Evolutionary conservation across 2,888 invertebrate genomes (phyloP).

Genomic region (Polia nebulosa): DNA sequence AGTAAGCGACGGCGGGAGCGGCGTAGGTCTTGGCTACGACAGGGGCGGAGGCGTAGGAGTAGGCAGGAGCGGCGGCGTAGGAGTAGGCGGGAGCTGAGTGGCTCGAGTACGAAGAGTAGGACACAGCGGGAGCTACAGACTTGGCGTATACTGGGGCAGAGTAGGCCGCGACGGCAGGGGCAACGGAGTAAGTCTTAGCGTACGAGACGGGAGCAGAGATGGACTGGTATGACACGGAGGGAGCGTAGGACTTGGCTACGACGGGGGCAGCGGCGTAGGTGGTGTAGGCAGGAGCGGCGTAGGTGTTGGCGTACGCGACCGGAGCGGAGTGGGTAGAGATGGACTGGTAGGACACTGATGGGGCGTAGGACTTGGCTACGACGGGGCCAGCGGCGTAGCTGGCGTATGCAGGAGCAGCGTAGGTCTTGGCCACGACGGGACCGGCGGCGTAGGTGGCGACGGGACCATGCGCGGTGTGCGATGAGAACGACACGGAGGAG

Average conservation of each 20-base stretch:
- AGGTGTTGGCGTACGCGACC: constrained; percentile 75
- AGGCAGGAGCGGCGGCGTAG: constrained; percentile 68
- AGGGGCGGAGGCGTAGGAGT: constrained; percentile 65
- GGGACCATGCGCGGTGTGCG: constrained; percentile 63
- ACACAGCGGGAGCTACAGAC: constrained; percentile 76
- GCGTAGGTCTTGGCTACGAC: constrained; percentile 70
- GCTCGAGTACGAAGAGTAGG: constrained; percentile 79
- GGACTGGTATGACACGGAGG: constrained; percentile 74
- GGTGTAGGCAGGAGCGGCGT: constrained; percentile 71
- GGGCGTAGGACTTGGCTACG: constrained; percentile 67
- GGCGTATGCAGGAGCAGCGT: constrained; percentile 78
- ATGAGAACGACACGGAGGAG: constrained; percentile 64
- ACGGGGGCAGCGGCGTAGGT: constrained; percentile 72
- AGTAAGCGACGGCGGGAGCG: constrained; percentile 76
- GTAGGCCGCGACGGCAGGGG: constrained; percentile 71
- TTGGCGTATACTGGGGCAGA: constrained; percentile 78
- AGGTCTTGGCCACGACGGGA: constrained; percentile 80
- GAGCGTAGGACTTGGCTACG: constrained; percentile 74
- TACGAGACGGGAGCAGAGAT: constrained; percentile 73
- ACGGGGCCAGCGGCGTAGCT: constrained; percentile 66
- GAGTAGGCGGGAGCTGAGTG: constrained; percentile 75
- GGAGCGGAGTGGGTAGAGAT: constrained; percentile 73
- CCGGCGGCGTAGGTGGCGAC: constrained; percentile 66
- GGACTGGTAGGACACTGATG: constrained; percentile 52
- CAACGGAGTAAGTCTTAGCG: constrained; percentile 74